These are phyloP conservation scores for Oikopleura vanhoeffeni DNA, from an alignment of 23 tunicate genomes.

Conservation along the genomic window DNA sequence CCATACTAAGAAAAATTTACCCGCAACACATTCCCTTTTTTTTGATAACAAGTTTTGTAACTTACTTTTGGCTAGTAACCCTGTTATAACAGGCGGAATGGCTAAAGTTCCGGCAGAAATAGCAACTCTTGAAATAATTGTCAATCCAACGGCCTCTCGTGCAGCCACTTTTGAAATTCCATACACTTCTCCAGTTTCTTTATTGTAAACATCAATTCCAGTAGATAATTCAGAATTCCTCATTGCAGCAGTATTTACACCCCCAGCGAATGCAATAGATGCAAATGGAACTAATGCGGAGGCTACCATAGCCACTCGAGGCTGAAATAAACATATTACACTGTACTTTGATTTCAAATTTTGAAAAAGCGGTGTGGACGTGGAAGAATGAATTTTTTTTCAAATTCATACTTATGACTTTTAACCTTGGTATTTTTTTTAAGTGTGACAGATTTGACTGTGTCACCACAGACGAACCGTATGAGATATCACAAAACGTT, in stretches of 20 bases:
- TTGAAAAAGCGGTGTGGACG: no score
- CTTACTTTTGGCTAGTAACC: conserved; percentile 49
- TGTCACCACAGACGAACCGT: no score
- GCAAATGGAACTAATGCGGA: neutral
- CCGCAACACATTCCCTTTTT: no score
- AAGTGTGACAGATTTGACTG: no score
- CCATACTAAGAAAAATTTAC: no score
- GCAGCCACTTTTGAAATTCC: conserved; percentile 81
- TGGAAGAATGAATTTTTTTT: no score
- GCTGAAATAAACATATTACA: no score
- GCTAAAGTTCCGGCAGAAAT: conserved; percentile 55
- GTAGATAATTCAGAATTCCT: conserved; percentile 45
- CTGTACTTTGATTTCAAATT: no score
- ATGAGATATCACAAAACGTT: no score
- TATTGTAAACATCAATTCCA: conserved; percentile 56
- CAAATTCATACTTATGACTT: no score
- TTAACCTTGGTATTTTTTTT: no score
- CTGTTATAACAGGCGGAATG: conserved; percentile 53
- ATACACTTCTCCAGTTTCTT: conserved; percentile 33
- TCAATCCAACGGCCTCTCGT: conserved; percentile 46
- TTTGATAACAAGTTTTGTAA: neutral
- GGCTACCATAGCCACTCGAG: neutral
- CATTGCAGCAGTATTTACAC: conserved; percentile 67
- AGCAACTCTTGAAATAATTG: conserved; percentile 48
- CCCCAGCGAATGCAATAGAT: conserved; percentile 35